Percentiles rank a stretch among this genome's conserved stretches.
Evolutionary conservation across 2,113 vertebrate species (phyloP).

Genomic region (Nothoprocta perdicaria): DNA sequence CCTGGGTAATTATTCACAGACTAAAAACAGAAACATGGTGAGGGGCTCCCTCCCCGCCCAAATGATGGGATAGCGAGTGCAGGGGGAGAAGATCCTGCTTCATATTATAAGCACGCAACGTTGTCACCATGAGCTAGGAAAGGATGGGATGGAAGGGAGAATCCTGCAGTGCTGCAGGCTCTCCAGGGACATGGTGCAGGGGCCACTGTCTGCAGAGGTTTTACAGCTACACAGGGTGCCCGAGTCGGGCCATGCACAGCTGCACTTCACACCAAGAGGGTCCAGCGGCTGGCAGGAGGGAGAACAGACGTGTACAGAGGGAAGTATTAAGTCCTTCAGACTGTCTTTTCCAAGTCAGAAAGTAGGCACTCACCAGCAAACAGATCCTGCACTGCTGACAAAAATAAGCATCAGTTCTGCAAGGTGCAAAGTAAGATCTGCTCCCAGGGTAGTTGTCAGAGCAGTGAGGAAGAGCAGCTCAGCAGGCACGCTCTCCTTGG

Average conservation of each 20-base stretch:
- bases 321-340: background rate
- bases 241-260: slow-evolving; percentile 55
- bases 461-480: fast-evolving
- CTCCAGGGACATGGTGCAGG: background rate
- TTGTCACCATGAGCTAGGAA: slow-evolving; percentile 65
- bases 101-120: background rate
- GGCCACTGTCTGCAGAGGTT: background rate
- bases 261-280: slow-evolving; percentile 42
- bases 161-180: slow-evolving; percentile 35
- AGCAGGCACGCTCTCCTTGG: background rate
- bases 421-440: background rate
- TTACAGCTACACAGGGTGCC: slow-evolving; percentile 65
- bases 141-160: slow-evolving; percentile 67
- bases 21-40: background rate
- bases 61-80: background rate
- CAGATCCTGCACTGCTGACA: no score
- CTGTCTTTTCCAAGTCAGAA: background rate
- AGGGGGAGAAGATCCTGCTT: background rate
- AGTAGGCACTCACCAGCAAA: background rate
- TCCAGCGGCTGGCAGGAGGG: slow-evolving; percentile 33
- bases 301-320: background rate
- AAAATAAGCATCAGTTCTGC: background rate
- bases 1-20: background rate
- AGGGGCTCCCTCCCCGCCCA: background rate
- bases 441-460: background rate